These are phyloP conservation scores for Chamaea fasciata DNA, from an alignment of 2,113 vertebrate genomes.

Conservation along the genomic window DNA sequence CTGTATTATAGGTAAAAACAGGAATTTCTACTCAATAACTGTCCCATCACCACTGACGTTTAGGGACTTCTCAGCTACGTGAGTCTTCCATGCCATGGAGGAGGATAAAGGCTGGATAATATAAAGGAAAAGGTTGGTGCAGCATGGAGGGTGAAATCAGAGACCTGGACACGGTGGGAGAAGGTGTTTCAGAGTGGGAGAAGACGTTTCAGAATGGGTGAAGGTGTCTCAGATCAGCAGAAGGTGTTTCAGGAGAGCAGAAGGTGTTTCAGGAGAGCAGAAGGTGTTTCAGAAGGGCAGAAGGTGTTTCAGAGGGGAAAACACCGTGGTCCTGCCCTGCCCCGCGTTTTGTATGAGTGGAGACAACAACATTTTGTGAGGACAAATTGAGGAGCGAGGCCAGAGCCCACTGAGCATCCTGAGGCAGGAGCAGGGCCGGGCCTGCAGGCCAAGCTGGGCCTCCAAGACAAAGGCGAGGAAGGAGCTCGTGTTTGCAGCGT, in stretches of 20 bases:
- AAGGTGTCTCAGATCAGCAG: rapidly evolving
- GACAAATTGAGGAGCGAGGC: neutral
- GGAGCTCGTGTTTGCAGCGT: neutral
- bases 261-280: rapidly evolving
- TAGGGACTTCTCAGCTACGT: rapidly evolving
- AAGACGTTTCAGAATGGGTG: neutral
- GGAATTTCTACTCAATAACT: neutral
- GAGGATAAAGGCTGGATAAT: neutral
- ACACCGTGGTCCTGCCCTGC: rapidly evolving
- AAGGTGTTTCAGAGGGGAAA: neutral
- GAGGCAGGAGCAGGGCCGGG: neutral
- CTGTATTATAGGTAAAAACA: neutral
- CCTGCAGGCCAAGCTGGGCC: neutral
- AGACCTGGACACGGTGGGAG: neutral
- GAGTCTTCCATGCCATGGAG: neutral
- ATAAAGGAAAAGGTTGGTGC: neutral
- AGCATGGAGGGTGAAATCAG: neutral
- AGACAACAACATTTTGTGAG: neutral
- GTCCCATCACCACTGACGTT: neutral
- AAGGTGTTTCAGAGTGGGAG: rapidly evolving
- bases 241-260: neutral
- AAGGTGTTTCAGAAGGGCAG: neutral
- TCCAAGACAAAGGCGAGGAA: neutral
- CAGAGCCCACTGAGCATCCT: neutral
- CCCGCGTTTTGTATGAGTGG: neutral